These are phyloP conservation scores for Allochrocebus solatus DNA, from an alignment of 2,797 vertebrate species.

Conservation along the genomic window DNA sequence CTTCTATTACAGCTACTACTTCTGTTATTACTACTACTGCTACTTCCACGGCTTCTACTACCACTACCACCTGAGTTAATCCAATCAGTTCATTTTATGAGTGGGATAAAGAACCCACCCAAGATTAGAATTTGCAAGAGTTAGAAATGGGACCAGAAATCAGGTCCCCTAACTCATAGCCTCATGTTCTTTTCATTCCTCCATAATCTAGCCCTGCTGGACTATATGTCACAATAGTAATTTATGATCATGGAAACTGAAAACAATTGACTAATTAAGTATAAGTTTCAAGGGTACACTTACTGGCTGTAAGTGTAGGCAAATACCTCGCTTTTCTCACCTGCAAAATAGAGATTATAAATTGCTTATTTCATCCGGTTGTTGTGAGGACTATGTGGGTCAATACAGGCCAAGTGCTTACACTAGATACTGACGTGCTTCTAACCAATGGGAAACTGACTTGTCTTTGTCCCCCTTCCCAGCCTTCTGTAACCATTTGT, in stretches of 20 bases:
- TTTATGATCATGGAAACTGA: background rate
- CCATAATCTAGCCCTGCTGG: rapidly evolving
- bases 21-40: background rate
- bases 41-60: background rate
- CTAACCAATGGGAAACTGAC: background rate
- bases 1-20: no score
- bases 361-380: background rate
- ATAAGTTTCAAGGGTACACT: background rate
- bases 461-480: background rate
- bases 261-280: background rate
- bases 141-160: background rate
- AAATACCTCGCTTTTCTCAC: background rate
- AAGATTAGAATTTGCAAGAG: background rate
- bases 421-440: background rate
- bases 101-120: background rate
- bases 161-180: background rate
- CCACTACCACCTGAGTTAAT: background rate
- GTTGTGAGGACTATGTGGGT: background rate
- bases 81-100: background rate
- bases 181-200: background rate
- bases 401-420: background rate
- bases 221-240: no score
- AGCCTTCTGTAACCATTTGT: background rate
- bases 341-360: background rate
- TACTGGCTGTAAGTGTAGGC: background rate